Base-by-base conservation (phyloP, 2,888 invertebrate genomes). In the Drosophila kambysellisi region DNA sequence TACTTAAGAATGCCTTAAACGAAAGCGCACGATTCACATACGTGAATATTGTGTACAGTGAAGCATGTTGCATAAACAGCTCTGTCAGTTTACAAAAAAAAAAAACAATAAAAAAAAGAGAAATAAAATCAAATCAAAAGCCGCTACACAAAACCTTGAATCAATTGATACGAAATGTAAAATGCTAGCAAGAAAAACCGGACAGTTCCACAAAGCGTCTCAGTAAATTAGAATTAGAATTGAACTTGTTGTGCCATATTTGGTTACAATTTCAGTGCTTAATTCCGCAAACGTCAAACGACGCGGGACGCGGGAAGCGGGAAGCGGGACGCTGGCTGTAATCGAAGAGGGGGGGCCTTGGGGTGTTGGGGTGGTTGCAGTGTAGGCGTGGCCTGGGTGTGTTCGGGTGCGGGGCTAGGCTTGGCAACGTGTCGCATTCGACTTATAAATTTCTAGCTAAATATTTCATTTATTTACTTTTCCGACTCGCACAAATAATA, bases 251-350 rank as follows among this genome's bases (percentile, higher is more conserved):
- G 70, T 81, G 76, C 78, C 82, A 83, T 88, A 89, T 90, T 90
- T 80, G 88, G 84, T 86, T 90, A 82, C 91, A 89, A 84, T 81
- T 87, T 79, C 78, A 87, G 80, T 74, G 83, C 78, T 90, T 87
- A 88, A 91, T 91, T 91, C 91, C 91, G 91, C 91, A 91, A 91
- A 88, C 88, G 89, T 91, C 78, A 74, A 81, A 66, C 76, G 59
- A 59, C 46, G 74, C 62, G 61, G 43, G 41, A 17, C 11, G 54
- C 29, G 9, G n/a, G n/a, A n/a, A n/a, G 74, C 62, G 61, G 33
- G 51, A n/a, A 11, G 37, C 3, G 30, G 12, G 54, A 20, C 32
- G 8, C 53, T 48, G 43, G 15, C 12, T 11, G 30, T 7, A 33
- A 4, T 32, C 12, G 29, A 9, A 33, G 17, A n/a, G 25, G 33